A percentile compares a stretch with the other conserved stretches of the same genome.
phyloP scores from a whole-genome alignment of 2,888 invertebrate genomes.

The Apeira syringaria region DNA sequence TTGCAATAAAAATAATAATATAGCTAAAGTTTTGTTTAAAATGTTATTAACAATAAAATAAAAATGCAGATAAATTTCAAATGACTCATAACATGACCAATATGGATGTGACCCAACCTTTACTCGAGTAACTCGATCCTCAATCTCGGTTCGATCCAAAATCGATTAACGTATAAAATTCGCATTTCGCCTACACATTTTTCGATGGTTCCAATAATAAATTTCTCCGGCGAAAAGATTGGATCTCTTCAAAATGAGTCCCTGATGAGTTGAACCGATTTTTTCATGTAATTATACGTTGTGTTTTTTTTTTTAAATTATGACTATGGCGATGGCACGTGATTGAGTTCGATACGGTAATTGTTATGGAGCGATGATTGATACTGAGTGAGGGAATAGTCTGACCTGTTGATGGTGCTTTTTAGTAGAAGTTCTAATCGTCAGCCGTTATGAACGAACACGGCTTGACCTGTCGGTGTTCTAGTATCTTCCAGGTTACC shows the following conservation, averaged over 20 bases:
- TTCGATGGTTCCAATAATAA: constrained; percentile 8
- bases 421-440: too few relatives aligned
- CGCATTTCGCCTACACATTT: constrained; percentile 6
- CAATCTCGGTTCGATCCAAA: constrained; percentile 9
- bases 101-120: constrained; percentile 2
- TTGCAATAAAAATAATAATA: too few relatives aligned
- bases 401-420: too few relatives aligned
- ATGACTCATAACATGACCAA: too few relatives aligned
- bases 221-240: constrained; percentile 15
- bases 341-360: constrained; percentile 1
- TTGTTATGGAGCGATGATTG: not conserved
- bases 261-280: constrained; percentile 15
- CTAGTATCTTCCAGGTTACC: too few relatives aligned
- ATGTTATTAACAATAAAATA: too few relatives aligned
- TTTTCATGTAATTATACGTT: not conserved
- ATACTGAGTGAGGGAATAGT: too few relatives aligned
- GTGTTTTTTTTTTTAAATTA: not conserved
- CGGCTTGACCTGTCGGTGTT: too few relatives aligned
- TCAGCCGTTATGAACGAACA: too few relatives aligned
- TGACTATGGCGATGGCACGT: constrained; percentile 1
- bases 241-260: constrained; percentile 23
- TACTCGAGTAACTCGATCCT: constrained; percentile 7
- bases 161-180: constrained; percentile 6
- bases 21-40: too few relatives aligned
- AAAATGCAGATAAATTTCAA: too few relatives aligned